A percentile compares a stretch with the other conserved stretches of the same genome.
Conservation (phyloP, 1,140 invertebrate species). For the Achatina immaculata region DNA sequence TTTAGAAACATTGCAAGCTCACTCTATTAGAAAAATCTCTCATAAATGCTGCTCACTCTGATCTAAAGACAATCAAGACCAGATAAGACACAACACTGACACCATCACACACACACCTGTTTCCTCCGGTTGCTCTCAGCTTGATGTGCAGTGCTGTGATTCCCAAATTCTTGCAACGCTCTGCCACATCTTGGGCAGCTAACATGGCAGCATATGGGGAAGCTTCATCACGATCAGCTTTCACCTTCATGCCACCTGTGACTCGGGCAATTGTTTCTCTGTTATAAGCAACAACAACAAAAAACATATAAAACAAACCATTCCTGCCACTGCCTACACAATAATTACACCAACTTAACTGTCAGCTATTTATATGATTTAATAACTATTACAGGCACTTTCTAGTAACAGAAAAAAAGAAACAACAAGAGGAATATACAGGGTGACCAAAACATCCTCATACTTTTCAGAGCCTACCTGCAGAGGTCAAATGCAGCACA, state of each 20-base stretch:
- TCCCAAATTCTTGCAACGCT: slow-evolving; percentile 95
- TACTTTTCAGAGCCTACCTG: too few species aligned
- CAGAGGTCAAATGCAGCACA: too few species aligned
- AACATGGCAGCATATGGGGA: slow-evolving; percentile 99
- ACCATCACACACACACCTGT: slow-evolving; percentile 77
- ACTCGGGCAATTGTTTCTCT: slow-evolving; percentile 98
- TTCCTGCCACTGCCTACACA: not conserved
- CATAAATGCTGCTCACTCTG: too few species aligned
- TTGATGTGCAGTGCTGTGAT: slow-evolving; percentile 99
- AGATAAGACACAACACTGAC: too few species aligned
- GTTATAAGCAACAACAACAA: slow-evolving; percentile 37
- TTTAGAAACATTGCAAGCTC: too few species aligned
- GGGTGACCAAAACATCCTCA: too few species aligned
- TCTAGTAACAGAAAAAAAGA: too few species aligned
- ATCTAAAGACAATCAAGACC: too few species aligned
- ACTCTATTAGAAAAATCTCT: too few species aligned
- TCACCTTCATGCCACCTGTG: slow-evolving; percentile 99
- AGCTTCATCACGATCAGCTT: slow-evolving; percentile 99
- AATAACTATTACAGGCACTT: not conserved
- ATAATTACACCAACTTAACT: not conserved
- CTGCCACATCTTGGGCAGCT: slow-evolving; percentile 99
- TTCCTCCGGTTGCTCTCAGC: slow-evolving; percentile 97
- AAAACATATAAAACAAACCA: not conserved
- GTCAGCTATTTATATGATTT: not conserved
- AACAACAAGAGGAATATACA: too few species aligned